A percentile compares a stretch with the other conserved stretches of the same genome.
phyloP scores from a whole-genome alignment of 53 echinoderm and acorn worm genomes.

The Apostichopus leukothele region DNA sequence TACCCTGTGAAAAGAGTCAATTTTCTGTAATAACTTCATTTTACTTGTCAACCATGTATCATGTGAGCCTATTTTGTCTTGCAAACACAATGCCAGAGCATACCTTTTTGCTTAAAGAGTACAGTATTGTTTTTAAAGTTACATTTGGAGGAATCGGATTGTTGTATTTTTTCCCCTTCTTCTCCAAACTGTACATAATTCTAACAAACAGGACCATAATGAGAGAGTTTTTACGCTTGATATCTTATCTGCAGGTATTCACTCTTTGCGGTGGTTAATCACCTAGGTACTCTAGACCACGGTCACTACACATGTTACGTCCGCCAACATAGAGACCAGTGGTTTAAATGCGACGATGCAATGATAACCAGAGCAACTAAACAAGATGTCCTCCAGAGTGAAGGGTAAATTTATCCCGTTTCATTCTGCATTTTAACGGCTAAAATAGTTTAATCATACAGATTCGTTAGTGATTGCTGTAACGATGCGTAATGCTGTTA shows the following conservation, averaged over 20 bases:
- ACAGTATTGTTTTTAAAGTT: background rate
- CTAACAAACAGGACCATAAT: background rate
- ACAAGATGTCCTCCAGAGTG: slow-evolving; percentile 96
- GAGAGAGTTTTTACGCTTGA: background rate
- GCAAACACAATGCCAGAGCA: background rate
- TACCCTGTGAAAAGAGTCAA: too few relatives aligned
- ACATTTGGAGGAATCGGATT: too few relatives aligned
- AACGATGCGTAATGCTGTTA: too few relatives aligned
- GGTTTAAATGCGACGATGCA: slow-evolving; percentile 99
- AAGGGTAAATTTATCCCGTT: slow-evolving; percentile 68
- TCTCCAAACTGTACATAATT: background rate
- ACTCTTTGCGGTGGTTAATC: slow-evolving; percentile 98
- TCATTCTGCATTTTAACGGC: background rate
- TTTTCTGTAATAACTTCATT: too few relatives aligned
- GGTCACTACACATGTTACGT: slow-evolving; percentile 98
- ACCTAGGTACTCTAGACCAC: slow-evolving; percentile 93
- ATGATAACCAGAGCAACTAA: slow-evolving; percentile 85
- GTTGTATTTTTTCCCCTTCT: too few relatives aligned
- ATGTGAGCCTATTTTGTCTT: too few relatives aligned
- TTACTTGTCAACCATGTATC: too few relatives aligned
- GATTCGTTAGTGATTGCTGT: too few relatives aligned
- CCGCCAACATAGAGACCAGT: slow-evolving; percentile 95
- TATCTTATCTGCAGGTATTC: slow-evolving; percentile 74
- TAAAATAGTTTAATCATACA: background rate
- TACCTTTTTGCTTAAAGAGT: too few relatives aligned